These are phyloP conservation scores for Picus viridis DNA, from an alignment of 2,797 vertebrate genomes.

Conservation along the genomic window DNA sequence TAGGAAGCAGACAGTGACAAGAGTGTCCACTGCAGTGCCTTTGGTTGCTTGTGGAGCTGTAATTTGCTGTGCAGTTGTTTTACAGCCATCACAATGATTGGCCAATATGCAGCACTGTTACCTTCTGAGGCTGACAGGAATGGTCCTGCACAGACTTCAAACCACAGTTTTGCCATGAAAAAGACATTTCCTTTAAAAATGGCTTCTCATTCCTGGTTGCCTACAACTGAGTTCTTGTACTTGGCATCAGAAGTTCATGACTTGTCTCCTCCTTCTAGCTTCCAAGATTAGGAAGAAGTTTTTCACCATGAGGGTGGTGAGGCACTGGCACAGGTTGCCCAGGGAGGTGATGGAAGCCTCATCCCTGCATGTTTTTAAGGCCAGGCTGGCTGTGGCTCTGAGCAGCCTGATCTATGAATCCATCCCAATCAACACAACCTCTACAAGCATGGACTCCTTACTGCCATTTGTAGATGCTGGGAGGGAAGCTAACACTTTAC, in stretches of 20 bases:
- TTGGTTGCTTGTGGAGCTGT: constrained; percentile 31
- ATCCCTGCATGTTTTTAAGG: too few species aligned
- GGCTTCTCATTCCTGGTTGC: not conserved
- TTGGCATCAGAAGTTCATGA: not conserved
- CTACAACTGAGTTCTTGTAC: not conserved
- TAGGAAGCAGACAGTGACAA: constrained; percentile 59
- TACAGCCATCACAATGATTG: constrained; percentile 55
- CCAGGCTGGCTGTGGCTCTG: too few species aligned
- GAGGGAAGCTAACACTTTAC: not conserved
- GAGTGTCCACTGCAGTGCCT: constrained; percentile 24
- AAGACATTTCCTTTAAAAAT: not conserved
- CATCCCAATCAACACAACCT: not conserved
- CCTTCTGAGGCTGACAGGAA: constrained; percentile 24
- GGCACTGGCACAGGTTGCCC: too few species aligned
- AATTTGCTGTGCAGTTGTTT: constrained; percentile 61
- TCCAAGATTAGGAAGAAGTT: not conserved
- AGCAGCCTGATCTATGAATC: not conserved
- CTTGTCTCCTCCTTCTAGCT: not conserved
- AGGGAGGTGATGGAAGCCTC: too few species aligned
- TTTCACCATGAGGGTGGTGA: too few species aligned
- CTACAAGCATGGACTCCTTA: not conserved
- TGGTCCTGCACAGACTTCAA: constrained; percentile 4
- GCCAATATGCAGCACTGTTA: not conserved
- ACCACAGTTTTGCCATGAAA: not conserved
- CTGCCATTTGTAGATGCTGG: not conserved